These are phyloP conservation scores for Brevipalpus yothersi DNA, from an alignment of 1,140 invertebrate species.

Conservation along the genomic window DNA sequence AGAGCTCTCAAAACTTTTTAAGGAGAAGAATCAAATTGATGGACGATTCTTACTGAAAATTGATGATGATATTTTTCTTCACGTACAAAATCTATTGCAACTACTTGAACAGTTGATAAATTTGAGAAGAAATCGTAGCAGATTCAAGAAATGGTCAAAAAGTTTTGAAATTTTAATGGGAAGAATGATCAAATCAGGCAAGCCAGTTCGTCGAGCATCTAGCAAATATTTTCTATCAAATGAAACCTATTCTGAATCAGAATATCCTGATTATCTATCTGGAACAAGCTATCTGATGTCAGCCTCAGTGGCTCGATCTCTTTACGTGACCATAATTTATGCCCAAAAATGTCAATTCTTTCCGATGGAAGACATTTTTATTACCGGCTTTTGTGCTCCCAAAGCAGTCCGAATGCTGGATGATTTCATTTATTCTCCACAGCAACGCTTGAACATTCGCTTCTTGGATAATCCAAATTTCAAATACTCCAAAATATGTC, in stretches of 20 bases:
- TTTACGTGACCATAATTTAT: slow-evolving; percentile 16
- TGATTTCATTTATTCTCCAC: neutral
- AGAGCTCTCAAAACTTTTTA: neutral
- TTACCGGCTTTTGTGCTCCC: slow-evolving; percentile 15
- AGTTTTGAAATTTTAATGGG: neutral
- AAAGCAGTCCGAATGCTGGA: neutral
- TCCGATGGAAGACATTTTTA: slow-evolving; percentile 23
- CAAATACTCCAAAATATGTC: too few species aligned
- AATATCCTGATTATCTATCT: slow-evolving; percentile 62
- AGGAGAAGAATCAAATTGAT: neutral
- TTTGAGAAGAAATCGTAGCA: neutral
- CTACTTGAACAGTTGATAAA: neutral
- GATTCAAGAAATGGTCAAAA: neutral
- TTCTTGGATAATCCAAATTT: too few species aligned
- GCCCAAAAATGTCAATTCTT: slow-evolving; percentile 10
- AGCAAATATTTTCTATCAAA: slow-evolving; percentile 26
- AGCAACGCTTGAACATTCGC: too few species aligned
- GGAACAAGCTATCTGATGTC: slow-evolving; percentile 60
- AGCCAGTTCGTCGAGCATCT: neutral
- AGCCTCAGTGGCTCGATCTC: slow-evolving; percentile 18
- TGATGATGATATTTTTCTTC: slow-evolving; percentile 28
- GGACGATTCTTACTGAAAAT: slow-evolving; percentile 22
- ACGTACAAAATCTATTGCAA: slow-evolving; percentile 25
- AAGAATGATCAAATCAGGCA: neutral
- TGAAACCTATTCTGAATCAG: slow-evolving; percentile 42